A percentile compares a stretch with the other conserved stretches of the same genome.
Evolutionary conservation across 2,797 vertebrate species (phyloP).

Genomic region (Megalops cyprinoides): DNA sequence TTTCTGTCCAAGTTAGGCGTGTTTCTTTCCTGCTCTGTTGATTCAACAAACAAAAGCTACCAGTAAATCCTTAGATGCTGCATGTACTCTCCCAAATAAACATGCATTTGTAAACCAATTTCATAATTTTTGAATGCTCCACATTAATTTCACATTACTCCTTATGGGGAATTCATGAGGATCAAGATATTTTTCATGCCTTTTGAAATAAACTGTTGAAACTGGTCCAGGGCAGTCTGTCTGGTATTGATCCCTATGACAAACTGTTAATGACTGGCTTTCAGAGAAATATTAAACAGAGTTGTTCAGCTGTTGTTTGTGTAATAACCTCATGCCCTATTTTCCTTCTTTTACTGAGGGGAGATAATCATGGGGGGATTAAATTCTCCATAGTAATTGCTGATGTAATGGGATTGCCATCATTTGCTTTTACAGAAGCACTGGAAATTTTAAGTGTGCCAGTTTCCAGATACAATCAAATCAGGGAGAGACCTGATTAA

Average conservation of each 20-base stretch:
- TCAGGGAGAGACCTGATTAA: neutral
- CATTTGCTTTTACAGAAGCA: neutral
- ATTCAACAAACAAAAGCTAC: neutral
- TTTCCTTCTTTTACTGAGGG: conserved; percentile 9
- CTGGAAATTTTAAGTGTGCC: neutral
- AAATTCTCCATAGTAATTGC: neutral
- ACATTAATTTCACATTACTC: neutral
- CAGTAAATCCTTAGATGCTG: too few relatives aligned
- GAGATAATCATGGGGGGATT: conserved; percentile 19
- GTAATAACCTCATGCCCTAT: neutral
- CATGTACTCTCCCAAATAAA: neutral
- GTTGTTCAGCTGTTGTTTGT: conserved; percentile 12
- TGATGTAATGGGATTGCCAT: neutral
- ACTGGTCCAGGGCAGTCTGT: neutral
- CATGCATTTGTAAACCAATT: neutral
- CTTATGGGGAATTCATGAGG: neutral
- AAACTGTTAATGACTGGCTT: neutral
- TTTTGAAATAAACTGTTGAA: neutral
- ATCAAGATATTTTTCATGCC: neutral
- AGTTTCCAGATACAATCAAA: neutral
- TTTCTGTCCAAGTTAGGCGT: neutral
- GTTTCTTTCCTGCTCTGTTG: neutral
- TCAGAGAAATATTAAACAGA: conserved; percentile 7
- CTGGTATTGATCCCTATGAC: neutral
- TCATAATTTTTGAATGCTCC: neutral